These are phyloP conservation scores for Drosophila kurseongensis DNA, from an alignment of 1,140 invertebrate species.

Conservation along the genomic window DNA sequence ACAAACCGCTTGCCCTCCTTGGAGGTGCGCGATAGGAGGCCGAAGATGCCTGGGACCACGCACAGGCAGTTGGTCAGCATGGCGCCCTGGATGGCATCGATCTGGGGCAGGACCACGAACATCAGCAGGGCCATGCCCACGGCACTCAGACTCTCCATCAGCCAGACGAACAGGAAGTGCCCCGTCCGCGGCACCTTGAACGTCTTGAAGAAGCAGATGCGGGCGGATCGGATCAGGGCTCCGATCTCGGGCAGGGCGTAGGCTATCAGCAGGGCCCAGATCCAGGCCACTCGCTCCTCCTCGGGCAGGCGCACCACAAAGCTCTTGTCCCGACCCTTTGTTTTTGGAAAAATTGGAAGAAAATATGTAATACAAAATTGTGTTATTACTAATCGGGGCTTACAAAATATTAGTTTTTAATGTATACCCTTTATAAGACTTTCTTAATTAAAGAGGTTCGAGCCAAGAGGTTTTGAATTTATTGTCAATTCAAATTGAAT, in stretches of 20 bases:
- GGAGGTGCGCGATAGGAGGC: conserved; percentile 91
- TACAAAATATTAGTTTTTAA: too few species aligned
- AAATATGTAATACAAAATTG: background rate
- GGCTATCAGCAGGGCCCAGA: conserved; percentile 95
- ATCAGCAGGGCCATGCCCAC: conserved; percentile 93
- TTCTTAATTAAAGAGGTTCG: too few species aligned
- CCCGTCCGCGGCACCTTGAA: conserved; percentile 85
- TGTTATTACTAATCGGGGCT: background rate
- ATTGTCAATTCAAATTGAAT: too few species aligned
- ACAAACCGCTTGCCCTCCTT: conserved; percentile 92
- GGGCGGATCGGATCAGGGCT: conserved; percentile 91
- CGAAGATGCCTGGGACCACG: conserved; percentile 91
- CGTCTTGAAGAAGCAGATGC: conserved; percentile 96
- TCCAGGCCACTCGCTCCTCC: conserved; percentile 94
- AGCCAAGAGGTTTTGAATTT: too few species aligned
- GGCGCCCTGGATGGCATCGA: conserved; percentile 96
- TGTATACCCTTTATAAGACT: too few species aligned
- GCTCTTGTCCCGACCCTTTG: conserved; percentile 91
- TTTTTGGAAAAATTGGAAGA: too few species aligned
- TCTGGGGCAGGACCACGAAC: conserved; percentile 94
- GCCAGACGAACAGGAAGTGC: conserved; percentile 86
- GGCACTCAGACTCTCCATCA: conserved; percentile 94
- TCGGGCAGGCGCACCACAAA: conserved; percentile 91
- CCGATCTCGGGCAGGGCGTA: conserved; percentile 95
- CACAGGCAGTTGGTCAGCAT: conserved; percentile 98